Evolutionary conservation across 2,888 invertebrate genomes (phyloP), one percentile per base, ranked within the genome.

Genomic region (Andrena bicolor): DNA sequence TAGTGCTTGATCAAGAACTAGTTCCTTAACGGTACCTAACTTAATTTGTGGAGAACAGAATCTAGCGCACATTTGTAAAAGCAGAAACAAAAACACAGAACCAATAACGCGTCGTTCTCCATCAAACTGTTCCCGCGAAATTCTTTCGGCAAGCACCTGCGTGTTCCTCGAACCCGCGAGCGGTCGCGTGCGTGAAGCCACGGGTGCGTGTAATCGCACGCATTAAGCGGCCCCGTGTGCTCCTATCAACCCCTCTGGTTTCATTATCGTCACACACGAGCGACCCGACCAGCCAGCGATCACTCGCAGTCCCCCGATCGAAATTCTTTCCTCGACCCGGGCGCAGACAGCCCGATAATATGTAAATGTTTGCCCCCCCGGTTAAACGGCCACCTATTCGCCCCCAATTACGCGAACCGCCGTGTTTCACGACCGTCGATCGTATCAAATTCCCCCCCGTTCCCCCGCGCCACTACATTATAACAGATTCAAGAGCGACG

Each of bases 141-240:
- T 86, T 84, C 78, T 87, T 82, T 76, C 60, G 80, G 20, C 70
- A 76, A 79, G 72, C 84, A 87, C 86, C 87, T 87, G 87, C 82
- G 81, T 49, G 78, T 75, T 63, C 41, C 13, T 23, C 53, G 63
- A 69, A 32, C 26, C 63, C 28, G 60, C 66, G 48, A 49, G n/a
- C 58, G 61, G 85, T 89, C 86, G 86, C 88, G 88, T 88, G 89
- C 86, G 82, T 84, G 84, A 71, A 68, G 76, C 75, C 84, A 90
- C 80, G 87, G 82, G 86, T 89, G 91, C 91, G 90, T 92, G 91
- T 90, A 91, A 91, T 90, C 89, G 86, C 86, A 87, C 88, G 89
- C 90, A 90, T 88, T 90, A 90, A 85, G 74, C 79, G 77, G 69
- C 75, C 77, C 71, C 79, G 83, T 77, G 78, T 71, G 80, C 73